Evolutionary conservation across 2,888 invertebrate genomes (phyloP).

Genomic region (Mythimna vitellina): DNA sequence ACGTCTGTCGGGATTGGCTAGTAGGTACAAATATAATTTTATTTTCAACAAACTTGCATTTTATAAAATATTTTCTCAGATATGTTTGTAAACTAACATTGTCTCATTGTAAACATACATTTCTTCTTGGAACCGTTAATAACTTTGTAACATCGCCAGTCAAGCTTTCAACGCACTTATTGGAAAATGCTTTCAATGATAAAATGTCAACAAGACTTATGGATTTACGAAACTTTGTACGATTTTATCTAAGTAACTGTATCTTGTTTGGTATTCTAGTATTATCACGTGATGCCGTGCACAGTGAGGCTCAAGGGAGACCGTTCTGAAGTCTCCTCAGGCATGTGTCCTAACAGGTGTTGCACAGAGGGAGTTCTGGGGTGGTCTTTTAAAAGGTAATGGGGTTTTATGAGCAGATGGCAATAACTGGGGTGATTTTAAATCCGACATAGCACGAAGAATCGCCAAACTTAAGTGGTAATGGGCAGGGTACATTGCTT

Average conservation of each 20-base stretch:
- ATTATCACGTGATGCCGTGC: neutral
- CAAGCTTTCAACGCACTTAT: constrained; percentile 30
- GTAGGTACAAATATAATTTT: neutral
- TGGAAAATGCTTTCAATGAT: constrained; percentile 25
- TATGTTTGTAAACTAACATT: neutral
- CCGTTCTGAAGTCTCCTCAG: too few relatives aligned
- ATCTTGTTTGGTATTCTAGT: neutral
- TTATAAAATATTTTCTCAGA: constrained; percentile 4
- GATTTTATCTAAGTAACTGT: neutral
- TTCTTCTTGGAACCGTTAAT: constrained; percentile 5
- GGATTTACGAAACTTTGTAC: constrained; percentile 15
- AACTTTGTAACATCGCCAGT: constrained; percentile 20
- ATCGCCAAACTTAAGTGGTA: too few relatives aligned
- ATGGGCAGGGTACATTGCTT: too few relatives aligned
- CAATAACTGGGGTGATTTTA: too few relatives aligned
- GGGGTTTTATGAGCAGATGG: too few relatives aligned
- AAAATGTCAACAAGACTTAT: constrained; percentile 2
- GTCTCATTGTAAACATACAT: neutral
- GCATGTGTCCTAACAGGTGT: too few relatives aligned
- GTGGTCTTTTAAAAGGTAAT: too few relatives aligned
- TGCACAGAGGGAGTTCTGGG: too few relatives aligned
- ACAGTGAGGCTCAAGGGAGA: too few relatives aligned
- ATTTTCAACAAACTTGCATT: neutral
- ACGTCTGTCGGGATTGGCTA: too few relatives aligned
- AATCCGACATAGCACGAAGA: too few relatives aligned